phyloP scores from a whole-genome alignment of 1,140 invertebrate species.

The Triops longicaudatus region DNA sequence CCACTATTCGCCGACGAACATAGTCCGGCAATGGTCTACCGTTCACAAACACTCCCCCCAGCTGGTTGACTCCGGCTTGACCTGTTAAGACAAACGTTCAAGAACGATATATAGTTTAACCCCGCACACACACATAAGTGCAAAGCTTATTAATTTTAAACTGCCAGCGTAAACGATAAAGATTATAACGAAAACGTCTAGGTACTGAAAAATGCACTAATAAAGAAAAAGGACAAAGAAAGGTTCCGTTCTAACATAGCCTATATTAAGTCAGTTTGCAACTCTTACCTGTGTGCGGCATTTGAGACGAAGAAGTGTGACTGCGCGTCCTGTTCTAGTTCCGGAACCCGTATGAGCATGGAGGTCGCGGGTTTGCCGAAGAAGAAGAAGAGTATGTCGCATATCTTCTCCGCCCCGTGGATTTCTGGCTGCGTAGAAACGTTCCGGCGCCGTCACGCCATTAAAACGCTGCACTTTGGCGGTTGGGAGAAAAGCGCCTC shows the following conservation, averaged over 20 bases:
- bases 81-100: constrained; percentile 47
- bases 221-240: no score
- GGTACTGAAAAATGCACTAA: no score
- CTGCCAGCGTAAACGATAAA: no score
- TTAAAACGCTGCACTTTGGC: constrained; percentile 1
- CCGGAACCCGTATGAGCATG: constrained; percentile 3
- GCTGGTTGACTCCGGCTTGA: constrained; percentile 89
- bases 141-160: no score
- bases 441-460: constrained; percentile 13
- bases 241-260: no score
- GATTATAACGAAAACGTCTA: no score
- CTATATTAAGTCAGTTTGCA: not conserved
- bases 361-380: constrained; percentile 13
- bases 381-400: constrained; percentile 6
- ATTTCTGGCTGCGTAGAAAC: constrained; percentile 2
- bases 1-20: constrained; percentile 86
- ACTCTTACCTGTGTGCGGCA: not conserved
- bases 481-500: not conserved
- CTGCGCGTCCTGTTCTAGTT: not conserved
- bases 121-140: no score
- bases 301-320: not conserved
- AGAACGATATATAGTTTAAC: no score
- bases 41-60: constrained; percentile 93
- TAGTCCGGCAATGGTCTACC: constrained; percentile 87
- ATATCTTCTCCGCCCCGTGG: not conserved